phyloP scores from a whole-genome alignment of 2,797 vertebrate genomes.

The Silurus aristotelis region DNA sequence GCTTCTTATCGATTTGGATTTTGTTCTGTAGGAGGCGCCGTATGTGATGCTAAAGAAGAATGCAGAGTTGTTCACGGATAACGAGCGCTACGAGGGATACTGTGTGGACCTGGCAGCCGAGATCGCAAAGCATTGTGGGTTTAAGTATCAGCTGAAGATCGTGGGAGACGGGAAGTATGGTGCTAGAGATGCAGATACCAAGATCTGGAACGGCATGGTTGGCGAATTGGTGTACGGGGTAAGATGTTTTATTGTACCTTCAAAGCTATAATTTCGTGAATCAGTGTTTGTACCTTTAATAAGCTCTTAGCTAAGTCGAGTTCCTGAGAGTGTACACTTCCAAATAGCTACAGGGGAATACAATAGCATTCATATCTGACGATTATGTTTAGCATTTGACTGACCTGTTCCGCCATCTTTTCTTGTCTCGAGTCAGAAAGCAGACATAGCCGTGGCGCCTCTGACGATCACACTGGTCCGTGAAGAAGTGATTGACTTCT shows the following conservation, averaged over 20 bases:
- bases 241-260: slow-evolving; percentile 62
- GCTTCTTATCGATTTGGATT: neutral
- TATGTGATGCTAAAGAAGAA: slow-evolving; percentile 99
- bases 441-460: slow-evolving; percentile 94
- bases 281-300: neutral
- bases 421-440: slow-evolving; percentile 80
- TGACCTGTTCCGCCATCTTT: neutral
- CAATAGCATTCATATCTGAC: neutral
- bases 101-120: slow-evolving; percentile 96
- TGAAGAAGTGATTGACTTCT: slow-evolving; percentile 98
- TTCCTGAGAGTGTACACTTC: neutral
- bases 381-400: neutral
- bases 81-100: slow-evolving; percentile 93
- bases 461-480: slow-evolving; percentile 94
- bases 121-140: slow-evolving; percentile 95
- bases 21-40: slow-evolving; percentile 83
- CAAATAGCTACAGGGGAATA: neutral
- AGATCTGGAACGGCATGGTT: slow-evolving; percentile 99
- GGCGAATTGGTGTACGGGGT: slow-evolving; percentile 98
- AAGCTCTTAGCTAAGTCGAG: neutral
- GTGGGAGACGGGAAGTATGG: slow-evolving; percentile 97
- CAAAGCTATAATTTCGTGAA: neutral
- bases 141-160: slow-evolving; percentile 95
- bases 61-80: slow-evolving; percentile 90
- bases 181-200: slow-evolving; percentile 94